phyloP scores from a whole-genome alignment of 2,888 invertebrate genomes.

The Drosophila falleni region DNA sequence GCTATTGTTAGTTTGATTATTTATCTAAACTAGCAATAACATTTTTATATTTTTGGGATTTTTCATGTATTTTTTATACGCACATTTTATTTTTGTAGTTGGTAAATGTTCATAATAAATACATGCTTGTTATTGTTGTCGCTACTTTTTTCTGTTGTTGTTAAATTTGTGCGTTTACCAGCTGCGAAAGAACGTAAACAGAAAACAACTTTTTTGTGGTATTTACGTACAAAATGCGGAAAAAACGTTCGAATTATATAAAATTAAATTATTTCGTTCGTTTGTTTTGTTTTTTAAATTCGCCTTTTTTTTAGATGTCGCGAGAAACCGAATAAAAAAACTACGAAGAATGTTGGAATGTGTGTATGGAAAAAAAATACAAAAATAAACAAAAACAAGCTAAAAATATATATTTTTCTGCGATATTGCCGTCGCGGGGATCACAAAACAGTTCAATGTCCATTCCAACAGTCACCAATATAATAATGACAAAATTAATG shows the following conservation, averaged over 20 bases:
- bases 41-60: constrained; percentile 23
- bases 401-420: constrained; percentile 3
- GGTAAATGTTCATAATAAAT: constrained; percentile 42
- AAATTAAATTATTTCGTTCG: constrained; percentile 38
- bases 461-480: constrained; percentile 4
- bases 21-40: constrained; percentile 25
- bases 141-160: constrained; percentile 18
- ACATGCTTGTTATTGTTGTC: constrained; percentile 28
- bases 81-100: constrained; percentile 23
- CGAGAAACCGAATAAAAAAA: constrained; percentile 33
- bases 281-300: constrained; percentile 62
- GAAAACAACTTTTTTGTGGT: constrained; percentile 19
- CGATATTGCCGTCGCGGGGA: background rate
- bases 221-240: constrained; percentile 16
- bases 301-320: constrained; percentile 31
- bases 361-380: background rate
- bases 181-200: constrained; percentile 31
- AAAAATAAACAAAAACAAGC: background rate
- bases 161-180: constrained; percentile 25
- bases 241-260: constrained; percentile 14
- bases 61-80: constrained; percentile 25
- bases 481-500: constrained; percentile 4
- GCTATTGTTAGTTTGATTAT: constrained; percentile 22
- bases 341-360: constrained; percentile 7
- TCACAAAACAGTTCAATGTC: constrained; percentile 14